Evolutionary conservation across 2,797 vertebrate species (phyloP).

Genomic region (Eulemur mongoz): DNA sequence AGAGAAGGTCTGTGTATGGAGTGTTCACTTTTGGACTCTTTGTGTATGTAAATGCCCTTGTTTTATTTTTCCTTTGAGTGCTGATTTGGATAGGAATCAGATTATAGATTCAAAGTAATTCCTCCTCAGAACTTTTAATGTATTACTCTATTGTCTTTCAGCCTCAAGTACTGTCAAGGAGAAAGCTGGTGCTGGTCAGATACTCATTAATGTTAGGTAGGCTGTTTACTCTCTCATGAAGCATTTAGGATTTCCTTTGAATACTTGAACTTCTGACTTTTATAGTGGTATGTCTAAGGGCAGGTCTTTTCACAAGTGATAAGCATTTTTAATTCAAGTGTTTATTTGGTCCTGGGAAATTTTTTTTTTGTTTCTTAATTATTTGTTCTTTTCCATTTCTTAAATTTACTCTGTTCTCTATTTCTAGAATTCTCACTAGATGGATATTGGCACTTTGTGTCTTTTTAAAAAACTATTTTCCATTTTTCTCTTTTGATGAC

Average conservation of each 20-base stretch:
- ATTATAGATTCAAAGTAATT: not conserved
- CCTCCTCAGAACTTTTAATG: not conserved
- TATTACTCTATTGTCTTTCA: not conserved
- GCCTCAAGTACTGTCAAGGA: not conserved
- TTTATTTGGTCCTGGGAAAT: not conserved
- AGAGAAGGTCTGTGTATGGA: not conserved
- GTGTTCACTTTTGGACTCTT: not conserved
- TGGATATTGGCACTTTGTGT: not conserved
- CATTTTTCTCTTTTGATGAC: not conserved
- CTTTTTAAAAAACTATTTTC: not conserved
- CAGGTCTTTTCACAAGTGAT: not conserved
- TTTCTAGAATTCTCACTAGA: slow-evolving; percentile 1
- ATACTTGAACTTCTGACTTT: slow-evolving; percentile 23
- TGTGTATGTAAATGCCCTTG: not conserved
- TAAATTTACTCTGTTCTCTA: not conserved
- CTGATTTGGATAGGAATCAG: not conserved
- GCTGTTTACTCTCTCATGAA: not conserved
- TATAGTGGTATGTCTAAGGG: not conserved
- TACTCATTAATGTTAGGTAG: not conserved
- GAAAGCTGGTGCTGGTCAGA: not conserved
- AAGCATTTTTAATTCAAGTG: not conserved
- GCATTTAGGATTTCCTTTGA: not conserved
- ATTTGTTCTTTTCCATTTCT: not conserved
- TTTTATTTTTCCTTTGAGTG: not conserved
- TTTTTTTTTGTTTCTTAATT: not conserved